Percentiles rank a stretch among this genome's conserved stretches.
Conservation (phyloP, 2,113 vertebrate genomes). For the Ctenodactylus gundi region DNA sequence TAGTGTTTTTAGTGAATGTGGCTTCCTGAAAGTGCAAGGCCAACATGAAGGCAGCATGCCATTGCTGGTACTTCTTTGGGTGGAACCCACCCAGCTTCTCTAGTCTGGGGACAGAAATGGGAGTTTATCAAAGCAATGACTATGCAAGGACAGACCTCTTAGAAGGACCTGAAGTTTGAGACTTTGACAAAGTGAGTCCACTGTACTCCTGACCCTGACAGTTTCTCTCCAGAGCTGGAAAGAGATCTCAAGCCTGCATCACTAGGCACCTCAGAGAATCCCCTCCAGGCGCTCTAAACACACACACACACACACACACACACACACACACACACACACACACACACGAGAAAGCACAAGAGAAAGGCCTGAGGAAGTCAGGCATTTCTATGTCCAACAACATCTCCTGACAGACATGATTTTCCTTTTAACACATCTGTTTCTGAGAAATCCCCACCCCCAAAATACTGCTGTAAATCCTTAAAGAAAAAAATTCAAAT, state of each 20-base stretch:
- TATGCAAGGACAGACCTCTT: background rate
- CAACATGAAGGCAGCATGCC: background rate
- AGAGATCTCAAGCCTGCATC: background rate
- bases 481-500: constrained; percentile 55
- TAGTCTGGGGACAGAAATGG: background rate
- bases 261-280: background rate
- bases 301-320: background rate
- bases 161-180: background rate
- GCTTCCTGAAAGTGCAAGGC: background rate
- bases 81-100: background rate
- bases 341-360: background rate
- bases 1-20: background rate
- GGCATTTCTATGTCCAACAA: background rate
- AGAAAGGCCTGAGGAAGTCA: rapidly evolving
- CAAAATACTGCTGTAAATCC: constrained; percentile 10
- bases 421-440: background rate
- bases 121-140: background rate
- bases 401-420: background rate
- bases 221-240: background rate
- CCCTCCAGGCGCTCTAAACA: too few species aligned
- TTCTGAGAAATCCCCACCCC: background rate
- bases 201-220: background rate
- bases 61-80: background rate
- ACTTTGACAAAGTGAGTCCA: background rate
- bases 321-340: background rate